Evolutionary conservation across 2,888 invertebrate genomes (phyloP), one percentile per base, ranked within the genome.

Genomic region (Norana najaformis): DNA sequence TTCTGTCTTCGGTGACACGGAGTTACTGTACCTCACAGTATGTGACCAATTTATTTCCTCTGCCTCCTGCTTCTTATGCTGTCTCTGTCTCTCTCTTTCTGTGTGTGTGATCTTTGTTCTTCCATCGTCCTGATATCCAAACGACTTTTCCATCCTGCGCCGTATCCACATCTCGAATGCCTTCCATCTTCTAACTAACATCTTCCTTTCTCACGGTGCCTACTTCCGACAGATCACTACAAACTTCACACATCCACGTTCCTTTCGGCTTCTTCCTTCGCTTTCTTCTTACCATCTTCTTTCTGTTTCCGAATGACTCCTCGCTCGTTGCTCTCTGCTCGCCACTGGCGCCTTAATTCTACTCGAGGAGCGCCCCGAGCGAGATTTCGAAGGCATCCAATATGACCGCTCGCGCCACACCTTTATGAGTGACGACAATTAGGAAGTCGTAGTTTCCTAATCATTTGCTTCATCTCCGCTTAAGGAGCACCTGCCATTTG

Each of bases 371-470:
- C 11, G 69, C 69, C 69, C 69, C 69, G 69, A 69, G 69, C 69
- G 69, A 69, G 69, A 69, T 69, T n/a, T 69, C 69, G 69, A 69
- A 13, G 69, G 69, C 69, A 13, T 69, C 69, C 69, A 69, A 69
- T 69, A 69, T 69, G 69, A 69, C 30, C 69, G 69, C n/a, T 69
- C 69, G 69, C 69, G 30, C 69, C 69, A n/a, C 69, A n/a, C 69
- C 69, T 69, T n/a, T 69, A 69, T 69, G 69, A 69, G n/a, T 69
- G 69, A 69, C 69, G 69, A 69, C 69, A 69, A 69, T 69, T 69
- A 69, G 69, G 69, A 69, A 69, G 30, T n/a, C 69, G 30, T 69
- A 69, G 69, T 69, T 23, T 69, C 69, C 69, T 69, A 69, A 69
- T 69, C 69, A 69, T n/a, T 69, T 69, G 30, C 69, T 69, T 69